Evolutionary conservation across 2,113 vertebrate genomes (phyloP).

Genomic region (Ploceus nigricollis): DNA sequence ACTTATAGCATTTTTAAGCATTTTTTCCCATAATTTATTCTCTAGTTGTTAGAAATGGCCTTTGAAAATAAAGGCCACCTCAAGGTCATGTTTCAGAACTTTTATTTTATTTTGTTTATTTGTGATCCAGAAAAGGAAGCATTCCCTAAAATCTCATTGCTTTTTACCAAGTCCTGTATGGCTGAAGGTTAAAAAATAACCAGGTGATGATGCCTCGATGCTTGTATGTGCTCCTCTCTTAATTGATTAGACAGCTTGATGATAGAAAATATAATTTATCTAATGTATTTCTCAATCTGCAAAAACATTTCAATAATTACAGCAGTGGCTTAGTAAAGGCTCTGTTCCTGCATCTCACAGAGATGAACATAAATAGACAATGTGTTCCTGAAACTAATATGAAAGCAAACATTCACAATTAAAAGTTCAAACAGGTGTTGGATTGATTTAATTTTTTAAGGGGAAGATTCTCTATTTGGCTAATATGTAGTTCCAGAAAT

Average conservation of each 20-base stretch:
- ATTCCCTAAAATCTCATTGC: not conserved
- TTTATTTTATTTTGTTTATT: not conserved
- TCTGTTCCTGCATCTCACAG: not conserved
- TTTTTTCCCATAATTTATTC: not conserved
- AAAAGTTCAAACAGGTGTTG: not conserved
- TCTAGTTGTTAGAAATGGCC: not conserved
- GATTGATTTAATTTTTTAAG: not conserved
- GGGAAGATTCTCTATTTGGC: not conserved
- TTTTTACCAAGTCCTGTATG: not conserved
- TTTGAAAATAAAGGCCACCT: not conserved
- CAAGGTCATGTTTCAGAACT: not conserved
- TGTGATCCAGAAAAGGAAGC: not conserved
- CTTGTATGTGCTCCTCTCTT: not conserved
- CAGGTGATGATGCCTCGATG: not conserved
- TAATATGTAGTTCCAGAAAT: not conserved
- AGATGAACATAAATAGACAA: not conserved
- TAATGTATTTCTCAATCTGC: not conserved
- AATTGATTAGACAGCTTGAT: not conserved
- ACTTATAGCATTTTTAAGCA: not conserved
- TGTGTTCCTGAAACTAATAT: not conserved
- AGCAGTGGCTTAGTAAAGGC: not conserved
- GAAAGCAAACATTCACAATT: not conserved
- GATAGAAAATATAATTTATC: not conserved
- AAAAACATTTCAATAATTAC: not conserved
- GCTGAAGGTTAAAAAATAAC: conserved; percentile 4